Base-by-base conservation (phyloP, 2,888 invertebrate species). In the Eueremaeus valkanovi region DNA sequence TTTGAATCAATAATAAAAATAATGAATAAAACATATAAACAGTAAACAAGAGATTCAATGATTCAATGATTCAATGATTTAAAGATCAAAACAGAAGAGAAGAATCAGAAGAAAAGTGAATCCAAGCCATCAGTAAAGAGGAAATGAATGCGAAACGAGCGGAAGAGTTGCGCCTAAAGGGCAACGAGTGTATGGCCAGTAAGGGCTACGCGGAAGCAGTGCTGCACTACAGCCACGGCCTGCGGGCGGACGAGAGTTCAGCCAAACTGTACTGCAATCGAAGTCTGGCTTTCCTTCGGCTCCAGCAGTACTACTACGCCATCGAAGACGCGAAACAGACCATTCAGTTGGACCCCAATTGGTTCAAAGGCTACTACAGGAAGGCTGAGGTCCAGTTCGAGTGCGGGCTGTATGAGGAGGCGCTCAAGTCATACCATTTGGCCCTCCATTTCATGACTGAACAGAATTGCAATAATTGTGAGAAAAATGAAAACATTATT, bases 251-350 rank as follows among this genome's bases (percentile, higher is more conserved):
- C 36, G 8, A 6, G 1, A 8, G 18, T 36, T 36, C 33, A 9
- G 88, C 87, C 81, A 86, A 89, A 21, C 83, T 92, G 66, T 90
- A 89, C 83, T 92, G 92, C 81, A 93, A 93, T 83, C 86, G 92
- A 81, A 92, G 92, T 6, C 88, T 89, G 81, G 90, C 91, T 16
- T 92, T 91, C 83, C 84, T 92, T 45, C 90, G 90, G 83, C 84
- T 90, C 79, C 88, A 90, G 80, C 91, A 91, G 82, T 91, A 89
- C 83, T 90, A 89, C 83, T 87, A 89, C 79, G 90, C 92, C 0
- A 84, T 90, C 80, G 88, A 90, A 82, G 92, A 92, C 86, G 92
- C 92, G 1, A 87, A 89, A 81, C 88, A 89, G 83, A 88, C 89
- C 3, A 90, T 92, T 74, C 86, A 86, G 81, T 82, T 92, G 74